These are phyloP conservation scores for Diachasma alloeum DNA, from an alignment of 1,140 invertebrate species.

Conservation along the genomic window DNA sequence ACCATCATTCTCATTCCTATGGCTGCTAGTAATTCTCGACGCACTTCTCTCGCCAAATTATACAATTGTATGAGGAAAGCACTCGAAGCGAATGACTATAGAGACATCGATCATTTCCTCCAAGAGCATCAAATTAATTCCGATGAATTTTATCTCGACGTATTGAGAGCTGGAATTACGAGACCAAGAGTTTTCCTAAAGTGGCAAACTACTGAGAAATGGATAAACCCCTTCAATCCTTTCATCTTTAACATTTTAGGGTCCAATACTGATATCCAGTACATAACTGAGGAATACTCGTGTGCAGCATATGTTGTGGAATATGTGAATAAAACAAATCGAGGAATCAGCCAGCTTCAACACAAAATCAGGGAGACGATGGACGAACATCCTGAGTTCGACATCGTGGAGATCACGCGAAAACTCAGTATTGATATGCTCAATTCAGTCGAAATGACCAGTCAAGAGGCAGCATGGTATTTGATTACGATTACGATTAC, in stretches of 20 bases:
- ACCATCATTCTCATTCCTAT: slow-evolving; percentile 28
- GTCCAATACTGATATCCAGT: slow-evolving; percentile 55
- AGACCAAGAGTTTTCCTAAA: slow-evolving; percentile 38
- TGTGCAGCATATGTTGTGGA: no score
- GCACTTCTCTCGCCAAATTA: slow-evolving; percentile 20
- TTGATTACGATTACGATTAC: slow-evolving; percentile 23
- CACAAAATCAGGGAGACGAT: slow-evolving; percentile 43
- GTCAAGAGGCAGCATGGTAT: slow-evolving; percentile 53
- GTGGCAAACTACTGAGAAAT: slow-evolving; percentile 38
- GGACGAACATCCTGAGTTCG: slow-evolving; percentile 50
- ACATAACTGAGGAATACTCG: slow-evolving; percentile 53
- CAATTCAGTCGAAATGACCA: slow-evolving; percentile 15
- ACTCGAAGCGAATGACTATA: slow-evolving; percentile 29
- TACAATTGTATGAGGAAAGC: slow-evolving; percentile 9
- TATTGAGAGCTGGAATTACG: slow-evolving; percentile 38
- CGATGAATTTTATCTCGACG: slow-evolving; percentile 36
- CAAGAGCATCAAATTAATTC: slow-evolving; percentile 13
- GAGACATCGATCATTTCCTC: slow-evolving; percentile 26
- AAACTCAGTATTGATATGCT: slow-evolving; percentile 31
- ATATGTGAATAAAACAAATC: slow-evolving; percentile 49
- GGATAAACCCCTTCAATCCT: slow-evolving; percentile 46
- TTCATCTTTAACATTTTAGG: slow-evolving; percentile 40
- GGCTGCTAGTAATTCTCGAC: slow-evolving; percentile 23
- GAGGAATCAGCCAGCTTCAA: slow-evolving; percentile 49
- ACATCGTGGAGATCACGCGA: slow-evolving; percentile 31